Evolutionary conservation across 2,797 vertebrate genomes (phyloP).

Genomic region (Epinephelus malabaricus): DNA sequence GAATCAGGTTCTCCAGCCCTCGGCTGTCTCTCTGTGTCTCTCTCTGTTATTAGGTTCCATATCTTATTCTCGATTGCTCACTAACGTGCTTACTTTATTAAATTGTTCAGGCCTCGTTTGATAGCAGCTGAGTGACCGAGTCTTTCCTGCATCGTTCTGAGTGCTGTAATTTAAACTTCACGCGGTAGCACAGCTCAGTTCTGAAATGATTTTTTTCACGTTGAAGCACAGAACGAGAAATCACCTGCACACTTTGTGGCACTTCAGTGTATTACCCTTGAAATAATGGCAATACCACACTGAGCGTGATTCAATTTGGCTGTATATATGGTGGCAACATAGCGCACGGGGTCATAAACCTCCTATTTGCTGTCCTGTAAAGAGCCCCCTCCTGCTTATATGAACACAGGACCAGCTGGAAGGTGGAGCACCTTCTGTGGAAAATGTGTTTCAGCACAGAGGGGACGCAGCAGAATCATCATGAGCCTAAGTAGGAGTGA

Average conservation of each 20-base stretch:
- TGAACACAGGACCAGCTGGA: constrained; percentile 30
- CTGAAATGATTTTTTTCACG: constrained; percentile 56
- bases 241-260: constrained; percentile 38
- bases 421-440: constrained; percentile 14
- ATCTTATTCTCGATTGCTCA: constrained; percentile 41
- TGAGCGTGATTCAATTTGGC: constrained; percentile 56
- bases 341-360: constrained; percentile 46
- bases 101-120: constrained; percentile 29
- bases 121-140: constrained; percentile 34
- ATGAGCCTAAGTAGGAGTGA: constrained; percentile 28
- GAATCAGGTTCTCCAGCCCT: constrained; percentile 52
- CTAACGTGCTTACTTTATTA: constrained; percentile 40
- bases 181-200: constrained; percentile 5
- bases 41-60: constrained; percentile 46
- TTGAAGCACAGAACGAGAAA: constrained; percentile 18
- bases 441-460: constrained; percentile 4
- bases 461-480: constrained; percentile 25
- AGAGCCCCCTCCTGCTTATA: constrained; percentile 8
- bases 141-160: constrained; percentile 40
- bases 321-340: constrained; percentile 35
- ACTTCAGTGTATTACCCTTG: constrained; percentile 26
- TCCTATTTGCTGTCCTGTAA: constrained; percentile 28
- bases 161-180: constrained; percentile 54
- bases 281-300: constrained; percentile 53
- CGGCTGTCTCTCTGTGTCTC: constrained; percentile 44